A percentile compares a stretch with the other conserved stretches of the same genome.
Conservation (phyloP, 2,888 invertebrate species). For the Acanthococcus lagerstroemiae region DNA sequence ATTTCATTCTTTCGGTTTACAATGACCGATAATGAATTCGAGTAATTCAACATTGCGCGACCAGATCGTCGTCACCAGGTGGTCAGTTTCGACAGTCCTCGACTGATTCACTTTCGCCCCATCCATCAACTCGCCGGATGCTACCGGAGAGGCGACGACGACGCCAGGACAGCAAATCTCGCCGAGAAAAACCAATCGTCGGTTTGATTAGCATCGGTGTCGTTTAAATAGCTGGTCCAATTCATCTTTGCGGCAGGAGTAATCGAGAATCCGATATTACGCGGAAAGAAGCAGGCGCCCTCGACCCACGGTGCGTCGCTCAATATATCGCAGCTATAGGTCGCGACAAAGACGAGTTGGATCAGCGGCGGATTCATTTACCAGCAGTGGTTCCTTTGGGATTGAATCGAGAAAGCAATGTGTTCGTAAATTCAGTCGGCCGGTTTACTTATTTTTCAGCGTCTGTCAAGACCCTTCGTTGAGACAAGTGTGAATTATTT, state of each 20-base stretch:
- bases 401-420: slow-evolving; percentile 15
- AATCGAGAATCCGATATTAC: background rate
- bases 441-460: slow-evolving; percentile 30
- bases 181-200: too few species aligned
- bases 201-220: too few species aligned
- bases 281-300: background rate
- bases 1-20: too few species aligned
- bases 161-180: too few species aligned
- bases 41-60: too few species aligned
- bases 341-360: slow-evolving; percentile 23
- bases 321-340: background rate
- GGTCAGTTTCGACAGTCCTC: too few species aligned
- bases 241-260: background rate
- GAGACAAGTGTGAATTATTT: slow-evolving; percentile 32
- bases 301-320: too few species aligned
- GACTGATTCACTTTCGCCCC: too few species aligned
- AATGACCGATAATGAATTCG: too few species aligned
- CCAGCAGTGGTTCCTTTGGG: slow-evolving; percentile 9
- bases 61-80: too few species aligned
- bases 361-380: slow-evolving; percentile 1
- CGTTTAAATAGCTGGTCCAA: background rate
- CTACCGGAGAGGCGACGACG: too few species aligned
- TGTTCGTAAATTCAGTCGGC: slow-evolving; percentile 29
- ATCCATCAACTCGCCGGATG: too few species aligned
- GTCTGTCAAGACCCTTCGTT: slow-evolving; percentile 31